Evolutionary conservation across 1,140 invertebrate species (phyloP).

Genomic region (Calosoma granatense): DNA sequence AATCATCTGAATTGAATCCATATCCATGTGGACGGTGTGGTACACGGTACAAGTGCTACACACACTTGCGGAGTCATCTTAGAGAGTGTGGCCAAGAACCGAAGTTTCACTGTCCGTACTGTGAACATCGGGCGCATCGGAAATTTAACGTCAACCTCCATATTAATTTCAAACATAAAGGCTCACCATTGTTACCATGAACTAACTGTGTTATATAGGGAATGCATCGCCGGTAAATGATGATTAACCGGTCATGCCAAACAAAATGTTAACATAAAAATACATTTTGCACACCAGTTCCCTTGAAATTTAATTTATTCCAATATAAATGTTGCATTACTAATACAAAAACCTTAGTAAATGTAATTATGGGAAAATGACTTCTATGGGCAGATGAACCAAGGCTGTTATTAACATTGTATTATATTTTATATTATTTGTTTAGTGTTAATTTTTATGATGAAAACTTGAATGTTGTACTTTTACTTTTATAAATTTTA

Average conservation of each 20-base stretch:
- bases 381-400: no score
- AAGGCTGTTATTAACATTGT: no score
- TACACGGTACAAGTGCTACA: conserved; percentile 20
- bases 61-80: conserved; percentile 19
- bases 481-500: no score
- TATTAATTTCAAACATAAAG: conserved; percentile 29
- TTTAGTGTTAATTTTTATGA: no score
- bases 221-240: conserved; percentile 4
- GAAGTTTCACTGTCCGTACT: conserved; percentile 32
- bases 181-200: conserved; percentile 14
- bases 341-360: no score
- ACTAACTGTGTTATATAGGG: conserved; percentile 11
- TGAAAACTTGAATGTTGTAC: no score
- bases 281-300: no score
- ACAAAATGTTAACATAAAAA: background rate
- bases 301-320: no score
- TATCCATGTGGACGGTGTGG: conserved; percentile 23
- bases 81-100: conserved; percentile 36
- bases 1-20: conserved; percentile 6
- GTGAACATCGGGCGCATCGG: conserved; percentile 37
- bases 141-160: conserved; percentile 37
- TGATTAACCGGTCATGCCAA: conserved; percentile 11
- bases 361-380: no score
- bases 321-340: no score
- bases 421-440: no score